Conservation (phyloP, 2,888 invertebrate genomes). For the Tetheella fluctuosa region DNA sequence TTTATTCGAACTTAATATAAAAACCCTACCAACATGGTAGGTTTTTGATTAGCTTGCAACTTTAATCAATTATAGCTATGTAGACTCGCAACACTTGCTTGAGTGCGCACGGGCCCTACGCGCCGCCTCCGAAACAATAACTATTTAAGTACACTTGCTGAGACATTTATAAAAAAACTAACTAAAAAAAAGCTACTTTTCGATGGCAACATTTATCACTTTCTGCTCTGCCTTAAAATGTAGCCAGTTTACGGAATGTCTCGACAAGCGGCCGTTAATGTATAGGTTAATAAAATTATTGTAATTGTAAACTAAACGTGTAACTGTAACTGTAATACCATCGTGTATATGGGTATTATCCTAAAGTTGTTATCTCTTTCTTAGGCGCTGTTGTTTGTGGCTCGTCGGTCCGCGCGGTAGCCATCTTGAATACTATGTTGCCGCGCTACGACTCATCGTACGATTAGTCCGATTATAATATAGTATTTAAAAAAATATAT, state of each 20-base stretch:
- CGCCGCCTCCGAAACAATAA: constrained; percentile 69
- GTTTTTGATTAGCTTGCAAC: constrained; percentile 46
- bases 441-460: constrained; percentile 14
- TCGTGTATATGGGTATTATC: constrained; percentile 77
- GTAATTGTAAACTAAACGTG: constrained; percentile 68
- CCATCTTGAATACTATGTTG: constrained; percentile 12
- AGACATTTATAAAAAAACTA: constrained; percentile 43
- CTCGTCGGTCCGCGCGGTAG: constrained; percentile 61
- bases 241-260: constrained; percentile 42
- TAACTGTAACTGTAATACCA: constrained; percentile 64
- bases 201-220: constrained; percentile 25
- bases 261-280: constrained; percentile 58
- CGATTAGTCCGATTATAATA: neutral
- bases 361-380: constrained; percentile 83
- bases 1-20: constrained; percentile 25
- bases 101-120: constrained; percentile 44
- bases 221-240: constrained; percentile 12
- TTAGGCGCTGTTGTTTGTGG: constrained; percentile 81
- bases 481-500: neutral
- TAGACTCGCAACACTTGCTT: constrained; percentile 45
- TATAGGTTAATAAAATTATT: constrained; percentile 60
- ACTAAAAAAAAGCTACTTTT: constrained; percentile 2
- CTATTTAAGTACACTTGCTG: constrained; percentile 58
- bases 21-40: constrained; percentile 58
- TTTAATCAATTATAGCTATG: constrained; percentile 33